Base-by-base conservation (phyloP, 2,113 vertebrate genomes). In the Donacobius atricapilla region DNA sequence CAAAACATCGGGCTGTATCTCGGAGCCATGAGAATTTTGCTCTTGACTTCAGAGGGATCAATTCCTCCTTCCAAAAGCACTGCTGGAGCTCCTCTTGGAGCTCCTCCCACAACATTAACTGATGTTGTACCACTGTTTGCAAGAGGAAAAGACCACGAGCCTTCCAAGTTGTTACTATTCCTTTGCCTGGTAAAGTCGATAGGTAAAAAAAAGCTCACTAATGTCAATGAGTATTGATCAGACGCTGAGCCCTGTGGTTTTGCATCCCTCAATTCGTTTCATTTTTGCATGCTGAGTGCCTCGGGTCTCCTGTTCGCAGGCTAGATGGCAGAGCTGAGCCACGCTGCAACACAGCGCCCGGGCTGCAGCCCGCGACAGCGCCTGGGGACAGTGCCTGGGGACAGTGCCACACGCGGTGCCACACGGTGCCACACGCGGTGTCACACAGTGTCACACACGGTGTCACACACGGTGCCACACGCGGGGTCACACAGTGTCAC, bases 261-360 rank as follows among this genome's bases (percentile, higher is more conserved):
- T 72, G 78, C 61, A 27, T 79, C 22, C 65, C 20, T 21, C 54
- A 19, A 0, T 22, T 20, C 31, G 18, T 58, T 30, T 54, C 30
- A 0, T 13, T 88, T 86, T 63, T 58, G 86, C 91, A 63, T 65
- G 53, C 73, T 0, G 12, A 61, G 27, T 2, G 72, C 64, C 83
- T 66, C 54, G 45, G 71, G 42, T 86, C 79, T 65, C 63, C 86
- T 6, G 50, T 33, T 70, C 4, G 68, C 90, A 47, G 90, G 90
- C 94, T 88, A 65, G 88, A 33, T 80, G 94, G 92, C 94, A 93
- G 90, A 73, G 92, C 90, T 77, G 96, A 88, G 94, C 75, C 44
- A 2, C 9, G 0, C 2, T 33, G 58, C 9, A 7, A 0, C 2
- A 2, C 33, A 11, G 72, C 3, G n/a, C 37, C 14, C 1, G 5